A percentile compares a stretch with the other conserved stretches of the same genome.
Evolutionary conservation across 2,888 invertebrate genomes (phyloP).

Genomic region (Eledona agricola): DNA sequence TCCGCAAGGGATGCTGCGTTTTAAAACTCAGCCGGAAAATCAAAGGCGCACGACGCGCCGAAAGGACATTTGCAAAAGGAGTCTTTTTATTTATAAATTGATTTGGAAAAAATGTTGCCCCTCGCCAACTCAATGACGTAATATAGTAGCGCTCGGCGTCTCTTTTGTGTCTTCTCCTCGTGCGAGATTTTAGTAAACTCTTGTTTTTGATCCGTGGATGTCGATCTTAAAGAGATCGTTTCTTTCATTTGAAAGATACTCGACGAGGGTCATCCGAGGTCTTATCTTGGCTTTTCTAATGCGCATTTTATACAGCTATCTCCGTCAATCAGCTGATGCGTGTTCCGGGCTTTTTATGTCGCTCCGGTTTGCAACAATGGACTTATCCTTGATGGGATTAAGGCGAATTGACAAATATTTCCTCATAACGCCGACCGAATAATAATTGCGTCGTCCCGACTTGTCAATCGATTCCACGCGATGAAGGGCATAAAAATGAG

Average conservation of each 20-base stretch:
- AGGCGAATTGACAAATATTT: conserved; percentile 25
- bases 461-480: conserved; percentile 40
- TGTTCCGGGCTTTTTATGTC: conserved; percentile 44
- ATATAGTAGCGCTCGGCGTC: conserved; percentile 23
- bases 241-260: conserved; percentile 36
- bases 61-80: no score
- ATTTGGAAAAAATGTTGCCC: conserved; percentile 12
- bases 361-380: conserved; percentile 51
- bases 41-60: no score
- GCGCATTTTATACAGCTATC: conserved; percentile 51
- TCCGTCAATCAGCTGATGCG: conserved; percentile 48
- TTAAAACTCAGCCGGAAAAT: conserved; percentile 34
- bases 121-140: conserved; percentile 30
- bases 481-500: conserved; percentile 56
- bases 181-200: no score
- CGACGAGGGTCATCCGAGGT: conserved; percentile 47
- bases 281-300: conserved; percentile 48
- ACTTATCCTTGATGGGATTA: conserved; percentile 38
- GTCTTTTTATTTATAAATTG: conserved; percentile 14
- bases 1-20: conserved; percentile 44
- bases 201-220: conserved; percentile 19
- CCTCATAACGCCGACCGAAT: conserved; percentile 10
- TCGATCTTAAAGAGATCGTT: conserved; percentile 30
- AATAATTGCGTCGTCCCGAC: conserved; percentile 6
- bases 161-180: conserved; percentile 24